Evolutionary conservation across 2,113 vertebrate species (phyloP).

Genomic region (Callipepla squamata): DNA sequence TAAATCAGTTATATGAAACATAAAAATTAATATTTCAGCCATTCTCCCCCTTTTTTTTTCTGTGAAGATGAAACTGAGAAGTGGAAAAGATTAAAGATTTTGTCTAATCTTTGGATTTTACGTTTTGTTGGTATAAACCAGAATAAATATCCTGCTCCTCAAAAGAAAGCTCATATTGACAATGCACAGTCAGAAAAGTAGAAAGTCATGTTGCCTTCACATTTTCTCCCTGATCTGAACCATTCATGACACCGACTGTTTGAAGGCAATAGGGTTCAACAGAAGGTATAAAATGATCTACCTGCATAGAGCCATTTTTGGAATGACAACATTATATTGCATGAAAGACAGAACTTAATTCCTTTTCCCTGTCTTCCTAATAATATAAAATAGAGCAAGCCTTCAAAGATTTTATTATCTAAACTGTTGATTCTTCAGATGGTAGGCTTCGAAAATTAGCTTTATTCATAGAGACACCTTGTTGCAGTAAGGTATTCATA

Average conservation of each 20-base stretch:
- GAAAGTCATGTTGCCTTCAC: background rate
- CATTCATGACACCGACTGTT: background rate
- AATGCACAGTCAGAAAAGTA: background rate
- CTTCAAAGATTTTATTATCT: background rate
- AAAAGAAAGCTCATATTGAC: background rate
- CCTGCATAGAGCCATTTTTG: background rate
- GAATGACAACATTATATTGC: background rate
- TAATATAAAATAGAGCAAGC: background rate
- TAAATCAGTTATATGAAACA: background rate
- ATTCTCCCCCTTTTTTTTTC: background rate
- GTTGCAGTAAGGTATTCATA: background rate
- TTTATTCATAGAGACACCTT: background rate
- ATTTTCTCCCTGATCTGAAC: background rate
- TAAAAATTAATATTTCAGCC: background rate
- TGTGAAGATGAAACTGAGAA: background rate
- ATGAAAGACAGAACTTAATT: slow-evolving; percentile 11
- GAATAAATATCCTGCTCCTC: background rate
- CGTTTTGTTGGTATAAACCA: background rate
- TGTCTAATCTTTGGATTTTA: background rate
- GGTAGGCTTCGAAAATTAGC: background rate
- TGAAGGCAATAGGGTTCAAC: background rate
- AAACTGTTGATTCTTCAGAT: background rate
- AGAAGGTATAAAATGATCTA: background rate
- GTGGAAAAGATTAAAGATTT: background rate
- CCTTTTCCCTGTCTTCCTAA: background rate